phyloP scores from a whole-genome alignment of 2,888 invertebrate genomes.

The Rhingia rostrata region DNA sequence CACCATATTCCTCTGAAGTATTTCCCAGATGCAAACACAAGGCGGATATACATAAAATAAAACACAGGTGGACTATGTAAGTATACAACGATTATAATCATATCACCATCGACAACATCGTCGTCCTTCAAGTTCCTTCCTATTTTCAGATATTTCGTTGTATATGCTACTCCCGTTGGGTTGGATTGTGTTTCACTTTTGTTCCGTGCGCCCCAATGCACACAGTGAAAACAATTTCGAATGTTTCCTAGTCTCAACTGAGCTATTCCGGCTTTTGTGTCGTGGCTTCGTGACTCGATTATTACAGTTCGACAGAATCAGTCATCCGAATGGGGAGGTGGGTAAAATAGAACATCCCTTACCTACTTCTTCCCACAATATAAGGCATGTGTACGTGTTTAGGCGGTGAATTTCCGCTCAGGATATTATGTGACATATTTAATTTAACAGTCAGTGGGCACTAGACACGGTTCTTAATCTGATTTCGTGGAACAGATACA shows the following conservation, averaged over 20 bases:
- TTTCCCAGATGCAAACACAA: too few relatives aligned
- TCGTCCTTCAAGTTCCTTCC: neutral
- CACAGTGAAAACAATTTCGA: neutral
- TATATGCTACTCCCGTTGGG: neutral
- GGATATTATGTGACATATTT: constrained; percentile 6
- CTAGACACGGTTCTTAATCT: neutral
- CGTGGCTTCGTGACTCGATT: neutral
- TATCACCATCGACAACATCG: neutral
- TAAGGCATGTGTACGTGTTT: neutral
- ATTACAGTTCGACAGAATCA: neutral
- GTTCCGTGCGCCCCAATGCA: neutral
- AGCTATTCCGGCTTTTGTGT: neutral
- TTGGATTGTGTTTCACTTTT: neutral
- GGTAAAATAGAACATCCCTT: too few relatives aligned
- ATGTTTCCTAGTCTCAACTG: neutral
- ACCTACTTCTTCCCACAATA: neutral
- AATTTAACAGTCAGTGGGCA: constrained; percentile 3
- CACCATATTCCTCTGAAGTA: too few relatives aligned
- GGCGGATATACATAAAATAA: too few relatives aligned
- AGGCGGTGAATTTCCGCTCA: neutral
- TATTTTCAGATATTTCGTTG: neutral
- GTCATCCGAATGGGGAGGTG: neutral
- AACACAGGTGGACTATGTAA: too few relatives aligned
- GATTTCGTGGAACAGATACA: neutral
- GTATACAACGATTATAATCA: neutral